Conservation (phyloP, 1,140 invertebrate species). For the Bacillus rossius region DNA sequence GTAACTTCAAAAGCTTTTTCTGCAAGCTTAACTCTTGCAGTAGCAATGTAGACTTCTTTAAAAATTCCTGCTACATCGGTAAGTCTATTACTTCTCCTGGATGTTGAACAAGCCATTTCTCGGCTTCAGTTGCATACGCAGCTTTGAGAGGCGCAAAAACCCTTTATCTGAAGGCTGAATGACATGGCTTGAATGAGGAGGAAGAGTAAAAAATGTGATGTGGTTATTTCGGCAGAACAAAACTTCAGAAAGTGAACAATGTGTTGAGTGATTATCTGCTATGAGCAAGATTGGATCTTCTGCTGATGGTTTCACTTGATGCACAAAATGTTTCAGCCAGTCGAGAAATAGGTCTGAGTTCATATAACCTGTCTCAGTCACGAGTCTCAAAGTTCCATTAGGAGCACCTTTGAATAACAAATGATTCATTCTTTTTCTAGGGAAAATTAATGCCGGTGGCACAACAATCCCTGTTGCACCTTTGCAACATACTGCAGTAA, state of each 20-base stretch:
- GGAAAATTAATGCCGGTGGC: slow-evolving; percentile 28
- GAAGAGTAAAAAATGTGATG: too few species aligned
- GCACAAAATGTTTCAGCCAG: slow-evolving; percentile 29
- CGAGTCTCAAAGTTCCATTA: not conserved
- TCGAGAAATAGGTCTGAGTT: slow-evolving; percentile 32
- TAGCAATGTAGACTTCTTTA: too few species aligned
- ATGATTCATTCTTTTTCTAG: slow-evolving; percentile 19
- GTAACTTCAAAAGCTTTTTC: too few species aligned
- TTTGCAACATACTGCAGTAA: slow-evolving; percentile 28
- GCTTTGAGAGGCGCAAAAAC: too few species aligned
- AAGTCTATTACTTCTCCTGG: too few species aligned
- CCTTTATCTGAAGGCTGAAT: too few species aligned
- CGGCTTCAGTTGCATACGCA: too few species aligned
- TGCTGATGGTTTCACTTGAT: slow-evolving; percentile 23
- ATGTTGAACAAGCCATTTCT: too few species aligned
- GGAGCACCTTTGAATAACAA: slow-evolving; percentile 15
- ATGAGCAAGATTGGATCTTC: slow-evolving; percentile 28
- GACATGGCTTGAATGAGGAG: too few species aligned
- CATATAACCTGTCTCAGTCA: slow-evolving; percentile 29
- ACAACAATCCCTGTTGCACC: slow-evolving; percentile 30
- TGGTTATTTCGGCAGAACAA: too few species aligned
- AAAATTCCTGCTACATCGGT: too few species aligned
- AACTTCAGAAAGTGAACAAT: slow-evolving; percentile 22
- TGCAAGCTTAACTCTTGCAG: too few species aligned
- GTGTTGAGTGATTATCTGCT: slow-evolving; percentile 31